Base-by-base conservation (phyloP, 2,113 vertebrate species). In the Chaenogobius annularis region DNA sequence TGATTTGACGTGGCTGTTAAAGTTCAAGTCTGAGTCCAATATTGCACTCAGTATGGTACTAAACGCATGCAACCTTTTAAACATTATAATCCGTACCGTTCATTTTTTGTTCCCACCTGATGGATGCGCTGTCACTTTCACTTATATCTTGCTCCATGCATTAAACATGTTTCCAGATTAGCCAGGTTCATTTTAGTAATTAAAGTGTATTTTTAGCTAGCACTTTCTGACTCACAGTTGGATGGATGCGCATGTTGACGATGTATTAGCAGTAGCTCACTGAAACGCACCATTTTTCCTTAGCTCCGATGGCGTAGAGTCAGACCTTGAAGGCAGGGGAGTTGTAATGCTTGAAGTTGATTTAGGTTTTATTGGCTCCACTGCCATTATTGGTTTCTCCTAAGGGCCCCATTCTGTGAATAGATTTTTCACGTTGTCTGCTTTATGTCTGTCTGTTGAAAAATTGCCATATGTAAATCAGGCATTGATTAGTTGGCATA, bases 161-260 rank as follows among this genome's bases (percentile, higher is more conserved):
- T 89, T 75, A 80, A 74, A 64, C 69, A 84, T 77, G 81, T 1
- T 20, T 13, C 81, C 68, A 77, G 86, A 85, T 84, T 83, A 83
- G 72, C 69, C 73, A 22, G 12, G 0, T 58, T 82, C 50, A 70
- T 75, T 88, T 78, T 62, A 50, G 68, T 83, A 83, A 85, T 88
- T 87, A 79, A 74, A 52, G 72, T 74, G 69, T 83, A 70, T 75
- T 85, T 69, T 78, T 80, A 78, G 73, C 56, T 37, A 9, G 31
- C 14, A 59, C 58, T 65, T 70, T 71, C 44, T 15, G 66, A 23
- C n/a, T 52, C 75, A n/a, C 22, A 20, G 17, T 40, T 35, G 5
- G 52, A 72, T 58, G 50, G 48, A 54, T 12, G 48, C 31, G 44
- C 19, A 70, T 87, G 47, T 54, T 70, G 14, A 59, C 44, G 47